A percentile compares a stretch with the other conserved stretches of the same genome.
phyloP scores from a whole-genome alignment of 23 tunicate genomes.

The Botrylloides violaceus region DNA sequence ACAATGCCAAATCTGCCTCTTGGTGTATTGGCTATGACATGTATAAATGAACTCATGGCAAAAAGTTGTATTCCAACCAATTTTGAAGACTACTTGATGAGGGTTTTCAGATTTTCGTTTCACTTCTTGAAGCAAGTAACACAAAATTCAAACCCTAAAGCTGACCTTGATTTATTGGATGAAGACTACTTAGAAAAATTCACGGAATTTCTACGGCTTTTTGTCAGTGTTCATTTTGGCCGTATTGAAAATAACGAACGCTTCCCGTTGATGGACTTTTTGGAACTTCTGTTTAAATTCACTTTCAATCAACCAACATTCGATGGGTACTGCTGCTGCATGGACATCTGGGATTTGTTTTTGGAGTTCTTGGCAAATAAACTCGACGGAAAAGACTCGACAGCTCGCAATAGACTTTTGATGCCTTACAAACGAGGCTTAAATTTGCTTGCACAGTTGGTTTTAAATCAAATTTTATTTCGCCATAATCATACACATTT shows the following conservation, averaged over 20 bases:
- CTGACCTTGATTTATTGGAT: slow-evolving; percentile 40
- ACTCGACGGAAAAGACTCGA: slow-evolving; percentile 16
- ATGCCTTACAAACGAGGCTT: slow-evolving; percentile 72
- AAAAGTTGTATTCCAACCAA: slow-evolving; percentile 77
- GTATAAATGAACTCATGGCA: slow-evolving; percentile 71
- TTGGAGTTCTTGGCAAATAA: slow-evolving; percentile 60
- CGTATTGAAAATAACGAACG: slow-evolving; percentile 60
- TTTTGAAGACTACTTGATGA: slow-evolving; percentile 68
- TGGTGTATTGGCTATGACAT: slow-evolving; percentile 63
- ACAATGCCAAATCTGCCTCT: slow-evolving; percentile 16
- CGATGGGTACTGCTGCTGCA: slow-evolving; percentile 63
- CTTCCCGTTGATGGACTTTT: slow-evolving; percentile 64
- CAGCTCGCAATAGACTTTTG: background rate
- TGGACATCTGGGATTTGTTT: slow-evolving; percentile 91
- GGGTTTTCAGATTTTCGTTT: slow-evolving; percentile 73
- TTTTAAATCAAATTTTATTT: slow-evolving; percentile 58
- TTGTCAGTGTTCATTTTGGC: slow-evolving; percentile 67
- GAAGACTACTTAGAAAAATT: slow-evolving; percentile 65
- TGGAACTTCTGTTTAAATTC: slow-evolving; percentile 65
- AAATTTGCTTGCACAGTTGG: slow-evolving; percentile 35
- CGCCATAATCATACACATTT: slow-evolving; percentile 40
- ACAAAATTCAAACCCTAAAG: slow-evolving; percentile 34
- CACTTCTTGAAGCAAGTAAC: slow-evolving; percentile 77
- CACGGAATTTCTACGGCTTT: slow-evolving; percentile 66
- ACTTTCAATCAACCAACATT: slow-evolving; percentile 84